These are phyloP conservation scores for Coturnix japonica DNA, from an alignment of 2,113 vertebrate species.

Conservation along the genomic window DNA sequence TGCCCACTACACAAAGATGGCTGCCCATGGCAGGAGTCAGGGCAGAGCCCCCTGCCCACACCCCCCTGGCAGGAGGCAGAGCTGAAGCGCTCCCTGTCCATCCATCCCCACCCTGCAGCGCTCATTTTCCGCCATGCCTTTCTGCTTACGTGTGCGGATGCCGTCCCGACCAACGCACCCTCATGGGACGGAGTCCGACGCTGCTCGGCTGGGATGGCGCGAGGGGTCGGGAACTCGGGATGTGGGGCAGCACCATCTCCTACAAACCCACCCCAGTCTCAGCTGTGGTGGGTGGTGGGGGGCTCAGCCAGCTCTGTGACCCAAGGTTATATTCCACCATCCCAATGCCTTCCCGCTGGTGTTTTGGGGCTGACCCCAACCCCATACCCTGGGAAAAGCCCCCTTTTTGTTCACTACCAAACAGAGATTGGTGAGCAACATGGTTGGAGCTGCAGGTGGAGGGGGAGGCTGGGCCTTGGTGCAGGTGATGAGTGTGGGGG, in stretches of 20 bases:
- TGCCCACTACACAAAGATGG: no score
- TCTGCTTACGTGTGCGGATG: accelerated
- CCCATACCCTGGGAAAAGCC: background rate
- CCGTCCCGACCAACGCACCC: accelerated
- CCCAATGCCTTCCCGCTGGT: background rate
- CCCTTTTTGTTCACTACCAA: background rate
- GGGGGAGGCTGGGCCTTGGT: no score
- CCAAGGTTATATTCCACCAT: background rate
- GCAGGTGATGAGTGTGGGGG: background rate
- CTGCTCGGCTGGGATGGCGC: no score
- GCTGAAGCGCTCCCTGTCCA: background rate
- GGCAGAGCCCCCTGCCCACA: background rate
- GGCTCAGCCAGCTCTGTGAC: accelerated
- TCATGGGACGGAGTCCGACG: accelerated
- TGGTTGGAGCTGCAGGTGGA: no score
- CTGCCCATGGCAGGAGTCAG: no score
- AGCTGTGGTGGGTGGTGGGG: background rate
- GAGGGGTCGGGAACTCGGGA: background rate
- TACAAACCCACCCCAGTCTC: background rate
- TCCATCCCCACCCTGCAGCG: background rate
- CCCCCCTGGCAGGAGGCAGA: background rate
- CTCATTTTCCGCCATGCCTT: accelerated
- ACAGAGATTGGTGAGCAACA: no score
- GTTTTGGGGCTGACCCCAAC: background rate
- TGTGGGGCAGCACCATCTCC: background rate